Percentiles rank a stretch among this genome's conserved stretches.
Evolutionary conservation across 2,888 invertebrate species (phyloP).

Genomic region (Aleiodes testaceus): DNA sequence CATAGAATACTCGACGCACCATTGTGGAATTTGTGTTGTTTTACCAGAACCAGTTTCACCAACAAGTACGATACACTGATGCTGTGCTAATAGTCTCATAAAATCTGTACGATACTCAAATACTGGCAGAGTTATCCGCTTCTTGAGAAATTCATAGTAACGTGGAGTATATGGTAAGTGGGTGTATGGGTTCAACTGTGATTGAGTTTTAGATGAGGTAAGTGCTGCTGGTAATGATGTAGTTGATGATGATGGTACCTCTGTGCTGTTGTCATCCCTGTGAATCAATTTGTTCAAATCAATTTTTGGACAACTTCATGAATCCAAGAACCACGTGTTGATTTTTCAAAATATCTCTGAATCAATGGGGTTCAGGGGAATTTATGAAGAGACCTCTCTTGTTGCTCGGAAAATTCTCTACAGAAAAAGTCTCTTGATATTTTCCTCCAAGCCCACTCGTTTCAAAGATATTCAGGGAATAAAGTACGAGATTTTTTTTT

Average conservation of each 20-base stretch:
- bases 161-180: constrained; percentile 89
- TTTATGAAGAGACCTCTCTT: too few relatives aligned
- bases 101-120: constrained; percentile 99
- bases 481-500: background rate
- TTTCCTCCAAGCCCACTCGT: too few relatives aligned
- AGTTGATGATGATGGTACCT: constrained; percentile 66
- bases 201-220: constrained; percentile 71
- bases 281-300: constrained; percentile 2
- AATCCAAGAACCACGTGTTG: too few relatives aligned
- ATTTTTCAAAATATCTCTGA: too few relatives aligned
- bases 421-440: too few relatives aligned
- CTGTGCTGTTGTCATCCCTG: constrained; percentile 62
- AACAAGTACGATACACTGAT: constrained; percentile 96
- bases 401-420: too few relatives aligned
- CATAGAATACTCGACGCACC: constrained; percentile 87
- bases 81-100: constrained; percentile 91
- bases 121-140: constrained; percentile 93
- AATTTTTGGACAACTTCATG: background rate
- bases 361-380: too few relatives aligned
- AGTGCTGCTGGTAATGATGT: constrained; percentile 68
- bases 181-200: constrained; percentile 83
- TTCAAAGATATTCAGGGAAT: too few relatives aligned
- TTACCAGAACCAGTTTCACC: constrained; percentile 99
- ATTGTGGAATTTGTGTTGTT: constrained; percentile 99
- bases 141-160: constrained; percentile 91